phyloP scores from a whole-genome alignment of 2,888 invertebrate species.

The Carpatolechia fugitivella region DNA sequence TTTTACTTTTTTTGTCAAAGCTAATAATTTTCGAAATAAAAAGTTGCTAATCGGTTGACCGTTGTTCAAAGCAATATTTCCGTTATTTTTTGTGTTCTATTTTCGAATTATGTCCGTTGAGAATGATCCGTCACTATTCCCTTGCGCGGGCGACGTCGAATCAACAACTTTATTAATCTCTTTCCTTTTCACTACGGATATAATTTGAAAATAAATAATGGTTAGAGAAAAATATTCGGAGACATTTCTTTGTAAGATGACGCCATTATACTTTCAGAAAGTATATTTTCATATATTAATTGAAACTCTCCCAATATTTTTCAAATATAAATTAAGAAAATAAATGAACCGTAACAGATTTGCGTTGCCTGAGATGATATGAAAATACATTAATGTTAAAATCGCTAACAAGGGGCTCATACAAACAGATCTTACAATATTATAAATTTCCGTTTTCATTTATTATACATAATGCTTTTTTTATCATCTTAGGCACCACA shows the following conservation, averaged over 20 bases:
- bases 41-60: slow-evolving; percentile 54
- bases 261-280: background rate
- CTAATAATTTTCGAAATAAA: slow-evolving; percentile 47
- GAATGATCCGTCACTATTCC: background rate
- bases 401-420: no score
- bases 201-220: slow-evolving; percentile 23
- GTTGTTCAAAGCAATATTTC: slow-evolving; percentile 58
- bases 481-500: slow-evolving; percentile 25
- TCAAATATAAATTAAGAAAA: background rate
- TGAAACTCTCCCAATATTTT: background rate
- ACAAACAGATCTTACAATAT: no score
- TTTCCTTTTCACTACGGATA: slow-evolving; percentile 10
- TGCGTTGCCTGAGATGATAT: background rate
- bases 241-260: background rate
- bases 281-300: background rate
- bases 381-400: background rate
- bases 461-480: no score
- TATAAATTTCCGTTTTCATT: no score
- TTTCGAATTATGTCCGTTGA: slow-evolving; percentile 35
- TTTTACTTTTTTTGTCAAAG: slow-evolving; percentile 39
- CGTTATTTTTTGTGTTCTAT: slow-evolving; percentile 31
- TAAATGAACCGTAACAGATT: background rate
- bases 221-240: slow-evolving; percentile 15
- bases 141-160: no score
- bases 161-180: background rate